Evolutionary conservation across 2,113 vertebrate genomes (phyloP).

Genomic region (Gavialis gangeticus): DNA sequence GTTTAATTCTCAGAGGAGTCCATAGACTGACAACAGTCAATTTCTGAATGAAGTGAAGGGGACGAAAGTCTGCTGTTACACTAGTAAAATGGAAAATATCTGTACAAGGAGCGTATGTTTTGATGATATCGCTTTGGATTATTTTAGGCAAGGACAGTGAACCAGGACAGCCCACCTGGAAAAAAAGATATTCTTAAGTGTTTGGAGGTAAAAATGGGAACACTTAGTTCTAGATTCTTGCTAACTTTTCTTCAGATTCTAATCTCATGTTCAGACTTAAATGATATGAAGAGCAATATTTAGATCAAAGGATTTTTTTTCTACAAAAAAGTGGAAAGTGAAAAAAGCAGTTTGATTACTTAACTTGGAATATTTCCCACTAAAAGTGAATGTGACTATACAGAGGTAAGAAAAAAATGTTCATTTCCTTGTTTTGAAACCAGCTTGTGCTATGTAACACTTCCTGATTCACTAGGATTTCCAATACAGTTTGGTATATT

Average conservation of each 20-base stretch:
- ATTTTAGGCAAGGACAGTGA: not conserved
- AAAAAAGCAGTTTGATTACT: not conserved
- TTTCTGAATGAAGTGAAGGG: not conserved
- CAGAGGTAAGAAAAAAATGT: not conserved
- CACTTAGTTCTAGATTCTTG: rapidly evolving
- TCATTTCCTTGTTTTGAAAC: not conserved
- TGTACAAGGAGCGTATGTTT: not conserved
- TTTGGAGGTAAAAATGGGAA: not conserved
- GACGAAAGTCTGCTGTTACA: not conserved
- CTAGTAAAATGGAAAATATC: not conserved
- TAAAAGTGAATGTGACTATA: not conserved
- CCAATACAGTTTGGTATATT: not conserved
- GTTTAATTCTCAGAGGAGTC: not conserved
- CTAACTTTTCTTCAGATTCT: not conserved
- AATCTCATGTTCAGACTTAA: not conserved
- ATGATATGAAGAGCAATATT: not conserved
- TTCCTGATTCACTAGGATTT: not conserved
- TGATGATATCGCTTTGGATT: not conserved
- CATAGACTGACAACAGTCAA: not conserved
- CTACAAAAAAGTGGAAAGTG: not conserved
- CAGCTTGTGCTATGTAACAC: not conserved
- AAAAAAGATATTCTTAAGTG: not conserved
- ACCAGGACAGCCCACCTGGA: not conserved
- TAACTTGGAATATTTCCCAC: not conserved
- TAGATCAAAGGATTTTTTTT: not conserved